phyloP scores from a whole-genome alignment of 2,888 invertebrate species.

The Aelia acuminata region DNA sequence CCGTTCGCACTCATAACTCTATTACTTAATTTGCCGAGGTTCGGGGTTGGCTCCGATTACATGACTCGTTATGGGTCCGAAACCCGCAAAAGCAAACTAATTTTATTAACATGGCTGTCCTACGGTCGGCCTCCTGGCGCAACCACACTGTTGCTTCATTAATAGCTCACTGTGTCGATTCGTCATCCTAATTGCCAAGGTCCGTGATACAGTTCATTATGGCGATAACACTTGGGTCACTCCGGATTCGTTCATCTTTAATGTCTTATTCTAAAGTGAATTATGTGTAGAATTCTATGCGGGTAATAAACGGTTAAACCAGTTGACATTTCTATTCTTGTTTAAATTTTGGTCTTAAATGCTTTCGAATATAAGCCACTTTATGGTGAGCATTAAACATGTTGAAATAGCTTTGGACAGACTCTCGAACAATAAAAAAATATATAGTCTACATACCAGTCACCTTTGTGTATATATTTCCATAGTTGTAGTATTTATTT shows the following conservation, averaged over 20 bases:
- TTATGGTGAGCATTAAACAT: too few relatives aligned
- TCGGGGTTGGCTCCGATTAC: not conserved
- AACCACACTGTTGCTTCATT: conserved; percentile 5
- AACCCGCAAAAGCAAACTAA: not conserved
- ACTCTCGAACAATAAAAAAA: too few relatives aligned
- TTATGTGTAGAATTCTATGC: not conserved
- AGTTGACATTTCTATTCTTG: too few relatives aligned
- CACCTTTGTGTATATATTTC: too few relatives aligned
- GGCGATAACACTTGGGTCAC: not conserved
- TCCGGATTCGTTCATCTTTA: not conserved
- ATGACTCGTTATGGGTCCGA: not conserved
- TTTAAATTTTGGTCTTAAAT: too few relatives aligned
- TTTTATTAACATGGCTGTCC: conserved; percentile 14
- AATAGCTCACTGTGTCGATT: not conserved
- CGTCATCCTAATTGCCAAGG: conserved; percentile 26
- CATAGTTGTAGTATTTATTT: too few relatives aligned
- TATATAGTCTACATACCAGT: too few relatives aligned
- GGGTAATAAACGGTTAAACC: too few relatives aligned
- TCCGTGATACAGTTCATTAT: not conserved
- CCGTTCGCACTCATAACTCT: not conserved
- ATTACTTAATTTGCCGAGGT: not conserved
- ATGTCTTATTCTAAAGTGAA: not conserved
- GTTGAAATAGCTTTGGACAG: too few relatives aligned
- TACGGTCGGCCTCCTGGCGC: not conserved
- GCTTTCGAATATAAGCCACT: too few relatives aligned